Evolutionary conservation across 2,797 vertebrate genomes (phyloP).

Genomic region (Sebastes trivittatus): DNA sequence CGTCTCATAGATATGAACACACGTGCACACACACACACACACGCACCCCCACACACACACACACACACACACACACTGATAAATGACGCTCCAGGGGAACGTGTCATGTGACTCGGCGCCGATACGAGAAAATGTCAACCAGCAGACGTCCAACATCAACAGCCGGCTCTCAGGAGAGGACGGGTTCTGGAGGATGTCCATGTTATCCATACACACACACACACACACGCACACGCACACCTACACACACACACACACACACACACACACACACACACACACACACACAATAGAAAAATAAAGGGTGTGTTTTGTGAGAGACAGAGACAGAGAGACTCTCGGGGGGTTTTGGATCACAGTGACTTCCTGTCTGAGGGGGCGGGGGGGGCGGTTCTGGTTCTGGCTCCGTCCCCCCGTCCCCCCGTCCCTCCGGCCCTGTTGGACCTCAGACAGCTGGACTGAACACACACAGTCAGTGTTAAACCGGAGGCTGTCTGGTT

Average conservation of each 20-base stretch:
- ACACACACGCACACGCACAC: slow-evolving; percentile 6
- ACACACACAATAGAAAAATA: background rate
- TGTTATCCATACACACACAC: background rate
- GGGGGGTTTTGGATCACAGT: slow-evolving; percentile 45
- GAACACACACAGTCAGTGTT: slow-evolving; percentile 12
- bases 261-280: background rate
- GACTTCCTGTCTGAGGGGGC: slow-evolving; percentile 41
- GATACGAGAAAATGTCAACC: slow-evolving; percentile 49
- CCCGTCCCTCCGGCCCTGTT: slow-evolving; percentile 28
- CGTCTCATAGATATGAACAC: slow-evolving; percentile 49
- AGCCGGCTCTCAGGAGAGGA: slow-evolving; percentile 12
- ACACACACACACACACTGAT: background rate
- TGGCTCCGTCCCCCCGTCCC: slow-evolving; percentile 1
- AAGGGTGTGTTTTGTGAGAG: slow-evolving; percentile 1
- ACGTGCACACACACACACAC: background rate
- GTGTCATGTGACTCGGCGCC: slow-evolving; percentile 1
- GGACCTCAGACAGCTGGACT: slow-evolving; percentile 57
- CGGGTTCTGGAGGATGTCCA: slow-evolving; percentile 26
- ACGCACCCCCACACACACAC: background rate
- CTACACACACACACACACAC: slow-evolving; percentile 6
- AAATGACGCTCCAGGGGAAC: slow-evolving; percentile 5
- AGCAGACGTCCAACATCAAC: slow-evolving; percentile 30
- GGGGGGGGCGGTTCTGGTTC: background rate
- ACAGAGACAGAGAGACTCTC: slow-evolving; percentile 31
- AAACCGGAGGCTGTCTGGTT: background rate